Conservation (phyloP, 1,140 invertebrate species). For the Pogonognathellus flavescens region DNA sequence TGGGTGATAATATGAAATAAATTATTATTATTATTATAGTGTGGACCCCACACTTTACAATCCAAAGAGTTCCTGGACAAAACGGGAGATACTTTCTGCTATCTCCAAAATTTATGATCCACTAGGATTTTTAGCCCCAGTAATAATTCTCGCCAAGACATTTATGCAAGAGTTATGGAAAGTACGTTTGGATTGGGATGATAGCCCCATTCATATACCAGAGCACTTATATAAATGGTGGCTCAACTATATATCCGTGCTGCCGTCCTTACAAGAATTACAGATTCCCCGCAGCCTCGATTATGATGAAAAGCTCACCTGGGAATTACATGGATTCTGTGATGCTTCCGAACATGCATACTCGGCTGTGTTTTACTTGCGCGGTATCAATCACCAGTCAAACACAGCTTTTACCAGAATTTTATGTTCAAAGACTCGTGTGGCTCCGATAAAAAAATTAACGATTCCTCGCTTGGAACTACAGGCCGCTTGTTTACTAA, state of each 20-base stretch:
- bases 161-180: constrained; percentile 27
- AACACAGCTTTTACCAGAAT: constrained; percentile 55
- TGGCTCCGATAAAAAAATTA: constrained; percentile 64
- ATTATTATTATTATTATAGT: no score
- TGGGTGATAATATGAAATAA: no score
- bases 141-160: neutral
- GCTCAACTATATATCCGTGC: no score
- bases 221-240: neutral
- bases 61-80: no score
- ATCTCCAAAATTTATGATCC: constrained; percentile 37
- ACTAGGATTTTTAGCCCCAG: constrained; percentile 15
- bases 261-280: no score
- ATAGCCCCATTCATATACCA: neutral
- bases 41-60: no score
- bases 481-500: constrained; percentile 64
- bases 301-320: constrained; percentile 9
- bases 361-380: no score
- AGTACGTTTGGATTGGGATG: constrained; percentile 9
- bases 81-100: neutral
- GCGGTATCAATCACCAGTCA: no score
- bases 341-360: constrained; percentile 50
- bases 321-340: no score
- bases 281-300: constrained; percentile 9
- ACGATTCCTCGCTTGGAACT: constrained; percentile 68
- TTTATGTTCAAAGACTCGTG: constrained; percentile 65